Evolutionary conservation across 2,797 vertebrate genomes (phyloP).

Genomic region (Balearica regulorum): DNA sequence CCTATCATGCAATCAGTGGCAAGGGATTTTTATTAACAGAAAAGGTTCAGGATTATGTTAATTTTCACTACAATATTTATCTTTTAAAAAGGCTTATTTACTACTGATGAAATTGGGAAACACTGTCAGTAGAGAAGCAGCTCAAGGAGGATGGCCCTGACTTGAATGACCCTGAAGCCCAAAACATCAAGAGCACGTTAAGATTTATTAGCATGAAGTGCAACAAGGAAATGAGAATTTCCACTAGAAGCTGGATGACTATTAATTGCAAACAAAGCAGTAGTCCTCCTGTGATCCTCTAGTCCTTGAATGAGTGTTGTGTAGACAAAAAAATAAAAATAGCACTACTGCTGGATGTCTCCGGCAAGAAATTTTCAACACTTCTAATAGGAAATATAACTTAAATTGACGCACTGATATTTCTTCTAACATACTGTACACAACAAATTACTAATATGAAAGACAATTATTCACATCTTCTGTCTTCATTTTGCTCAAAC

Average conservation of each 20-base stretch:
- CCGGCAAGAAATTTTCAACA: not conserved
- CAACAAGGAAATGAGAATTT: not conserved
- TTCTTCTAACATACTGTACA: not conserved
- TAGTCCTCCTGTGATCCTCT: not conserved
- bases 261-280: slow-evolving; percentile 18
- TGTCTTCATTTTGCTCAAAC: not conserved
- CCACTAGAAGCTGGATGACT: not conserved
- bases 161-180: not conserved
- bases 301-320: not conserved
- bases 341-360: not conserved
- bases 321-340: not conserved
- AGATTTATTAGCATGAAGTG: not conserved
- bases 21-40: not conserved
- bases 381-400: not conserved
- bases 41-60: not conserved
- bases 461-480: not conserved
- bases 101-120: not conserved
- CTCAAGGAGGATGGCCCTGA: not conserved
- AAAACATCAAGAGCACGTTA: not conserved
- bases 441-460: not conserved
- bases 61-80: not conserved
- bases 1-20: not conserved
- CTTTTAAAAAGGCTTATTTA: not conserved
- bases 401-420: not conserved
- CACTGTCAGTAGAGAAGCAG: not conserved